Percentiles rank a stretch among this genome's conserved stretches.
phyloP scores from a whole-genome alignment of 2,113 vertebrate species.

The Crypturellus undulatus region DNA sequence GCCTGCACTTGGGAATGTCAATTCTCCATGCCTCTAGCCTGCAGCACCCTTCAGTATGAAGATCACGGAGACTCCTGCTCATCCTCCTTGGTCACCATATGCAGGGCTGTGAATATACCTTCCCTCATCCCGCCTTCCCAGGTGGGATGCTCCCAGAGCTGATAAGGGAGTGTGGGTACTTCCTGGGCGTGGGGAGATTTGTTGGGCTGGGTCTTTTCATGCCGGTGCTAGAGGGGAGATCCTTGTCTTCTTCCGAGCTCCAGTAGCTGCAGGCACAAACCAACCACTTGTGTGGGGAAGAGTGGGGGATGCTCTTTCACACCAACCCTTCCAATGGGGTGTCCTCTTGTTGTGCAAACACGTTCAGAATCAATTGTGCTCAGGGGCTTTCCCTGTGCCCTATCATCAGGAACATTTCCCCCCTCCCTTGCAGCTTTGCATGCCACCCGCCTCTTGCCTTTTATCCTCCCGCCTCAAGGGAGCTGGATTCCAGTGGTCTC shows the following conservation, averaged over 20 bases:
- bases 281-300: conserved; percentile 47
- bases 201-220: not conserved
- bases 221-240: conserved; percentile 37
- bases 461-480: not conserved
- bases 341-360: not conserved
- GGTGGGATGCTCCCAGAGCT: not conserved
- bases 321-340: conserved; percentile 2
- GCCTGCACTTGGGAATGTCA: not conserved
- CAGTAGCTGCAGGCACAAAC: conserved; percentile 61
- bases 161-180: not conserved
- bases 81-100: not conserved
- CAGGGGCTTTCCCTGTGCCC: conserved; percentile 36
- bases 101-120: not conserved
- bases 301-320: conserved; percentile 54
- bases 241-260: conserved; percentile 22
- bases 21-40: not conserved
- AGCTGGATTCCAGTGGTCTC: not conserved
- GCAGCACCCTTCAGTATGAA: fast-evolving
- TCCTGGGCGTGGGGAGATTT: not conserved
- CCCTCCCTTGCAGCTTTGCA: conserved; percentile 1
- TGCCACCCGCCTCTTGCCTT: not conserved
- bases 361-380: not conserved
- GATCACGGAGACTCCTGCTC: fast-evolving
- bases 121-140: not conserved
- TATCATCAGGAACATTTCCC: not conserved